These are phyloP conservation scores for Malaclemys terrapin DNA, from an alignment of 2,113 vertebrate species.

Conservation along the genomic window DNA sequence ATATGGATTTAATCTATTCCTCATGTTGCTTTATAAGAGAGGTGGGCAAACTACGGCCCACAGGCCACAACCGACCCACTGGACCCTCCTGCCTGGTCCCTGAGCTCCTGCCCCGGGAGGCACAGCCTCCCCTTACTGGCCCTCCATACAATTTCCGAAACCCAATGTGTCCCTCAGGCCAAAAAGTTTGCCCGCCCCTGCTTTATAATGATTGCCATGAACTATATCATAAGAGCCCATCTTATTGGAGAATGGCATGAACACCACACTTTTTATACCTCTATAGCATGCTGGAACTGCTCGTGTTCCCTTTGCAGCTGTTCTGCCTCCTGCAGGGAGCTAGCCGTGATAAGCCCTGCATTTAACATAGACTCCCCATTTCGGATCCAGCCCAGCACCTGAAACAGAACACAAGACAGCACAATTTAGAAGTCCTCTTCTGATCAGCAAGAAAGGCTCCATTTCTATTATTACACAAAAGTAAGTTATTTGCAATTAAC, in stretches of 20 bases:
- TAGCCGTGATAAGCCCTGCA: constrained; percentile 96
- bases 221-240: not conserved
- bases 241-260: not conserved
- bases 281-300: constrained; percentile 98
- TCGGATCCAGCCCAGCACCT: constrained; percentile 99
- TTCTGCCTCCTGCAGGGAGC: constrained; percentile 96
- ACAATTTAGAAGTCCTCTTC: not conserved
- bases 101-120: too few species aligned
- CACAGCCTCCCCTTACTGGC: too few species aligned
- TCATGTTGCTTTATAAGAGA: not conserved
- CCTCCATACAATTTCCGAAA: too few species aligned
- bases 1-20: not conserved
- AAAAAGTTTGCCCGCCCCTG: not conserved
- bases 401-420: constrained; percentile 5
- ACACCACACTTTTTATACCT: constrained; percentile 80
- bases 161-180: too few species aligned
- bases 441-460: not conserved
- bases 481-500: not conserved
- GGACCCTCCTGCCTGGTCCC: too few species aligned
- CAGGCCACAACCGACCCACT: too few species aligned
- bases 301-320: constrained; percentile 98
- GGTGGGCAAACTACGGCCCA: too few species aligned
- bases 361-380: constrained; percentile 99
- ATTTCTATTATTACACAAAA: not conserved
- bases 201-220: not conserved